Conservation (phyloP, 2,113 vertebrate species). For the Channa argus region DNA sequence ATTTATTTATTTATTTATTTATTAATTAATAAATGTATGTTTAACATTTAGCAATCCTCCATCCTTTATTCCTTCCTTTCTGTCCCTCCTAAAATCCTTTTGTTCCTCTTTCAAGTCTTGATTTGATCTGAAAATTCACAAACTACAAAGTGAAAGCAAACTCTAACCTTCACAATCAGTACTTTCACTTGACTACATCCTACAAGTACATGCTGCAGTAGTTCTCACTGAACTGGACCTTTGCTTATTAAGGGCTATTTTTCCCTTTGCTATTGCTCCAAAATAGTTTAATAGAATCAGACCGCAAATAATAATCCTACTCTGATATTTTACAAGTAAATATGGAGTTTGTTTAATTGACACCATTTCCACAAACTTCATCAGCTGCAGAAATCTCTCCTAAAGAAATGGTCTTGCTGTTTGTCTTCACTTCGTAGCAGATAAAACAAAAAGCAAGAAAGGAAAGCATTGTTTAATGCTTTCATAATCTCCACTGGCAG, state of each 20-base stretch:
- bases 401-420: too few relatives aligned
- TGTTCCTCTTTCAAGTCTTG: background rate
- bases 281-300: background rate
- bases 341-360: background rate
- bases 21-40: too few relatives aligned
- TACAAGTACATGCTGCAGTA: too few relatives aligned
- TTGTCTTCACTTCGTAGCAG: background rate
- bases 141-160: background rate
- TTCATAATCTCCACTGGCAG: conserved; percentile 67
- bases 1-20: too few relatives aligned
- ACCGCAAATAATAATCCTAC: background rate
- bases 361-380: background rate
- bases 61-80: background rate
- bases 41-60: background rate
- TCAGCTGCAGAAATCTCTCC: too few relatives aligned
- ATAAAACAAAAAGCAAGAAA: conserved; percentile 48
- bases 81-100: background rate
- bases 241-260: background rate
- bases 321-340: conserved; percentile 28
- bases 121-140: background rate
- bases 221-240: too few relatives aligned
- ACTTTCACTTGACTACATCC: background rate
- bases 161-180: background rate
- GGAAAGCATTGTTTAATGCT: conserved; percentile 72
- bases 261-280: too few relatives aligned